Percentiles rank a stretch among this genome's conserved stretches.
phyloP scores from a whole-genome alignment of 2,888 invertebrate species.

The Euclidia mi region DNA sequence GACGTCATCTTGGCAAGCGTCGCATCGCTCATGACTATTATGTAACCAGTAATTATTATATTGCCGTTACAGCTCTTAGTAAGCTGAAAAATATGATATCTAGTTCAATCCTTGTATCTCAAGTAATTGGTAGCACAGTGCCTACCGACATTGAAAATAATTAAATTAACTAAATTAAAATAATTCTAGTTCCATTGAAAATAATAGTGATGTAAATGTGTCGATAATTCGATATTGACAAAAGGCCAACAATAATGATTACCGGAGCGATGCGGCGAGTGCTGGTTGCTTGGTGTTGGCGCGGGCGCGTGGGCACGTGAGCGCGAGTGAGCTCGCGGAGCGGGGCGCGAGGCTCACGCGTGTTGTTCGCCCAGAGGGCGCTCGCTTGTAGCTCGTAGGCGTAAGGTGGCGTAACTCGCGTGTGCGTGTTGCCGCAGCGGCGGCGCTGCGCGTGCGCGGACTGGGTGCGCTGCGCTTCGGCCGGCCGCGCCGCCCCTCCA shows the following conservation, averaged over 20 bases:
- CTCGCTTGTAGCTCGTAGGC: slow-evolving; percentile 71
- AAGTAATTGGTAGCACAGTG: too few relatives aligned
- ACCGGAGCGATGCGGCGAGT: slow-evolving; percentile 6
- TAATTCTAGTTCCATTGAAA: neutral
- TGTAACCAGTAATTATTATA: slow-evolving; percentile 2
- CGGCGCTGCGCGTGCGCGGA: slow-evolving; percentile 90
- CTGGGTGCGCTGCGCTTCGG: slow-evolving; percentile 88
- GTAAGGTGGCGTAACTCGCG: slow-evolving; percentile 53
- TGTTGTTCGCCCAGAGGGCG: slow-evolving; percentile 78
- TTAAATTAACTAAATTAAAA: too few relatives aligned
- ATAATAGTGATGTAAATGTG: neutral
- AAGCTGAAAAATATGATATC: slow-evolving; percentile 9
- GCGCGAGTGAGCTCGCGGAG: slow-evolving; percentile 45
- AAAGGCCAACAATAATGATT: neutral
- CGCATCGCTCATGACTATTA: slow-evolving; percentile 57
- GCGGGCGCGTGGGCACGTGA: slow-evolving; percentile 20
- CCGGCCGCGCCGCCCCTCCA: slow-evolving; percentile 91
- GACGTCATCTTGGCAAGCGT: slow-evolving; percentile 62
- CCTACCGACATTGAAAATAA: too few relatives aligned
- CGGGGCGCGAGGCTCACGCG: slow-evolving; percentile 68
- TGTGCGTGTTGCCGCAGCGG: slow-evolving; percentile 85
- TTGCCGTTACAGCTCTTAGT: neutral
- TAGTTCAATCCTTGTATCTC: too few relatives aligned
- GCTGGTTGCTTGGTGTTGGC: slow-evolving; percentile 5
- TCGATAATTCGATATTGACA: slow-evolving; percentile 8